These are phyloP conservation scores for Pteruthius melanotis DNA, from an alignment of 2,113 vertebrate species.

Conservation along the genomic window DNA sequence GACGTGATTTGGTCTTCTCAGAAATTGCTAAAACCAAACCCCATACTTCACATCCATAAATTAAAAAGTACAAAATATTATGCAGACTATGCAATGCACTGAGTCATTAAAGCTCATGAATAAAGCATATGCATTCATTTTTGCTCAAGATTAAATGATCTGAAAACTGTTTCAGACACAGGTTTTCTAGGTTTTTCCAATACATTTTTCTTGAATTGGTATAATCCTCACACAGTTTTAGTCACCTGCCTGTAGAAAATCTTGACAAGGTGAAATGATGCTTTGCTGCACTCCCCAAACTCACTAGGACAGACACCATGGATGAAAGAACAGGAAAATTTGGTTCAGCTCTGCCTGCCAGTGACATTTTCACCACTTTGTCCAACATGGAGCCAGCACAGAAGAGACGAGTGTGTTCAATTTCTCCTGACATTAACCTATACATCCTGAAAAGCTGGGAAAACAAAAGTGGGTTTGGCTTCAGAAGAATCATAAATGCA, in stretches of 20 bases:
- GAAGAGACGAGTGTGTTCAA: background rate
- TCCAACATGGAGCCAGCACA: background rate
- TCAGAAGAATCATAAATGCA: background rate
- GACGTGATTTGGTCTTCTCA: background rate
- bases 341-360: background rate
- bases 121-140: slow-evolving; percentile 22
- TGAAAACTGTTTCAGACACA: background rate
- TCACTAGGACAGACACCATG: background rate
- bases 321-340: background rate
- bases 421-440: background rate
- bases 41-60: background rate
- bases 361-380: background rate
- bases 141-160: background rate
- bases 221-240: background rate
- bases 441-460: background rate
- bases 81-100: background rate
- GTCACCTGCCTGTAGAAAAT: background rate
- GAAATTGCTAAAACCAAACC: background rate
- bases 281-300: background rate
- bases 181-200: background rate
- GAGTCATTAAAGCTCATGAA: slow-evolving; percentile 53
- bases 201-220: background rate
- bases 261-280: background rate
- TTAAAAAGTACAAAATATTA: slow-evolving; percentile 15
- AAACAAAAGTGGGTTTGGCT: background rate